Evolutionary conservation across 2,113 vertebrate species (phyloP).

Genomic region (Capreolus pygargus): DNA sequence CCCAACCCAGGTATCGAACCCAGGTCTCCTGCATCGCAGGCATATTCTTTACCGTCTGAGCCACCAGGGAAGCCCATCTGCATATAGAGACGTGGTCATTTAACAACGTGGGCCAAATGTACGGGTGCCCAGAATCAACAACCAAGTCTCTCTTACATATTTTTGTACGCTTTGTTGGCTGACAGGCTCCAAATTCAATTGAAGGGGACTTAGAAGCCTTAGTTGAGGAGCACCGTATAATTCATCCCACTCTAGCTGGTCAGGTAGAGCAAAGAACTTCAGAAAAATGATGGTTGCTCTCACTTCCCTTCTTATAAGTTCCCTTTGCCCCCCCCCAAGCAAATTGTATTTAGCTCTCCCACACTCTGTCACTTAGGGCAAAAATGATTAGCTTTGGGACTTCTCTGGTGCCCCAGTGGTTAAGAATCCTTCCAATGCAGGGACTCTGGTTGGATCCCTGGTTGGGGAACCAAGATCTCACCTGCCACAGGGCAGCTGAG

Average conservation of each 20-base stretch:
- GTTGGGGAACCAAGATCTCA: background rate
- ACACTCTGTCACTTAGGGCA: background rate
- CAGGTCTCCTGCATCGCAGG: background rate
- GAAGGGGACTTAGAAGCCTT: background rate
- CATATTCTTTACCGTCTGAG: background rate
- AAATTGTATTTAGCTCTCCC: background rate
- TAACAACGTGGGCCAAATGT: background rate
- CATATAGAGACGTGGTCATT: background rate
- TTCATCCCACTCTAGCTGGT: background rate
- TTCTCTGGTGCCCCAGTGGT: background rate
- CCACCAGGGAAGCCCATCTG: background rate
- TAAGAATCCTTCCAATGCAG: background rate
- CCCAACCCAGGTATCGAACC: background rate
- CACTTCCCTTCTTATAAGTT: background rate
- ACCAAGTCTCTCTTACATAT: background rate
- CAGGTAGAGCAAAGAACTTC: background rate
- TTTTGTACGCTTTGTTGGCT: background rate
- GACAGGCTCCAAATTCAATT: background rate
- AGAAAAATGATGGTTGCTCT: background rate
- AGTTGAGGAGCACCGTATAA: background rate
- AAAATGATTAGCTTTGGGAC: background rate
- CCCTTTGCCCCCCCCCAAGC: background rate
- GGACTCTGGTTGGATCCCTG: background rate
- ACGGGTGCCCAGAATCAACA: background rate
- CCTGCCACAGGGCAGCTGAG: background rate